Percentiles rank a stretch among this genome's conserved stretches.
These are phyloP conservation scores for Plumapathes pennacea DNA, from an alignment of 92 coral and sea anemone species.

Conservation along the genomic window DNA sequence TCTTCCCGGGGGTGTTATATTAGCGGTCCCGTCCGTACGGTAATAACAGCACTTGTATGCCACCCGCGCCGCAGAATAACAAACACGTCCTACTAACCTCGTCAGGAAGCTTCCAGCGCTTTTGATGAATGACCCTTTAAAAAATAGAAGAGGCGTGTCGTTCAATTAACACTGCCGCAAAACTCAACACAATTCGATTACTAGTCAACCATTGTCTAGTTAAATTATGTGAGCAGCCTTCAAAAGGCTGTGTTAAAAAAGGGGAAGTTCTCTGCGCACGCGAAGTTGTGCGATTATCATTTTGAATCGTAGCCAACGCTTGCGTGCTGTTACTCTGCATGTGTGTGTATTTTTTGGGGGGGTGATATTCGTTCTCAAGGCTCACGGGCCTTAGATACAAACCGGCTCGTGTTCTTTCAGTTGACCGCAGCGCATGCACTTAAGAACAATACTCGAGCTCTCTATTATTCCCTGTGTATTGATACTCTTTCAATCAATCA, in stretches of 20 bases:
- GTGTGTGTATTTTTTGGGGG: constrained; percentile 1
- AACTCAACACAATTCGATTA: constrained; percentile 30
- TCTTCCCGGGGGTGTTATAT: neutral
- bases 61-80: constrained; percentile 43
- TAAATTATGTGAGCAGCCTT: no score
- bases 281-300: neutral
- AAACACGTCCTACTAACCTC: constrained; percentile 30
- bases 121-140: constrained; percentile 52
- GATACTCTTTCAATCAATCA: constrained; percentile 61
- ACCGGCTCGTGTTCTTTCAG: neutral
- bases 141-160: constrained; percentile 58
- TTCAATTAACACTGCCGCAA: constrained; percentile 51
- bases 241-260: no score
- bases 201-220: no score
- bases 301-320: neutral
- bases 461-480: constrained; percentile 48
- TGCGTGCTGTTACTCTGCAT: no score
- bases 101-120: constrained; percentile 35
- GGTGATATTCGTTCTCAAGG: constrained; percentile 1
- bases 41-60: constrained; percentile 7
- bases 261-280: no score
- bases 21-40: constrained; percentile 3
- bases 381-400: constrained; percentile 16
- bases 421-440: constrained; percentile 9
- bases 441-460: constrained; percentile 32